A percentile compares a stretch with the other conserved stretches of the same genome.
Conservation (phyloP, 1,140 invertebrate species). For the Drosophila paulistorum region DNA sequence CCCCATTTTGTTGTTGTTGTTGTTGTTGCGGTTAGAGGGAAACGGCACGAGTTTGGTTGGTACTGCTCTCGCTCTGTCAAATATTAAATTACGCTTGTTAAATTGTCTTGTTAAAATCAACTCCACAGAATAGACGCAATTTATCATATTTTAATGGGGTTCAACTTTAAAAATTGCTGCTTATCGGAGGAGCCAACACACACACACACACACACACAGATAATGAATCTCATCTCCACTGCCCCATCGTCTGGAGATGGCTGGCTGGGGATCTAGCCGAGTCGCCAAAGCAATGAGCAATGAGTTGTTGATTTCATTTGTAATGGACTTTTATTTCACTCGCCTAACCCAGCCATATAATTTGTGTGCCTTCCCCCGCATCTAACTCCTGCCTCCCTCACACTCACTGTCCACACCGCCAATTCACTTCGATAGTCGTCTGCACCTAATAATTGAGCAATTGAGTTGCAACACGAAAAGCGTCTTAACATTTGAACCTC, state of each 20-base stretch:
- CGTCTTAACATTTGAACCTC: constrained; percentile 78
- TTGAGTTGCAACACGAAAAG: constrained; percentile 79
- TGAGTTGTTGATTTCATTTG: constrained; percentile 82
- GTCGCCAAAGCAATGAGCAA: constrained; percentile 77
- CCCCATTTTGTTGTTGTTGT: constrained; percentile 73
- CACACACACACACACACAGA: constrained; percentile 1
- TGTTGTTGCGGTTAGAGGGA: constrained; percentile 66
- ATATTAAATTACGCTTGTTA: constrained; percentile 83
- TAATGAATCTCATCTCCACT: constrained; percentile 12
- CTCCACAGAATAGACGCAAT: constrained; percentile 82
- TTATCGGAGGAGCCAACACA: constrained; percentile 51
- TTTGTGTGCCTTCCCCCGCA: constrained; percentile 45
- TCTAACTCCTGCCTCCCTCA: not conserved
- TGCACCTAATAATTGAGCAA: constrained; percentile 78
- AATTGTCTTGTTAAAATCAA: constrained; percentile 83
- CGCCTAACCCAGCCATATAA: constrained; percentile 68
- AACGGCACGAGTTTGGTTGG: constrained; percentile 7
- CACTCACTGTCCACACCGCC: not conserved
- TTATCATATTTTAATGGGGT: constrained; percentile 82
- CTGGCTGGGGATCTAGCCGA: constrained; percentile 17
- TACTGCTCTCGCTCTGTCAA: constrained; percentile 71
- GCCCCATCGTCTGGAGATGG: no score
- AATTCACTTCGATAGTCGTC: constrained; percentile 22
- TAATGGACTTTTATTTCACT: constrained; percentile 82
- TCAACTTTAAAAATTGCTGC: constrained; percentile 70